Evolutionary conservation across 2,888 invertebrate genomes (phyloP), one percentile per base, ranked within the genome.

Genomic region (Cephus spinipes): DNA sequence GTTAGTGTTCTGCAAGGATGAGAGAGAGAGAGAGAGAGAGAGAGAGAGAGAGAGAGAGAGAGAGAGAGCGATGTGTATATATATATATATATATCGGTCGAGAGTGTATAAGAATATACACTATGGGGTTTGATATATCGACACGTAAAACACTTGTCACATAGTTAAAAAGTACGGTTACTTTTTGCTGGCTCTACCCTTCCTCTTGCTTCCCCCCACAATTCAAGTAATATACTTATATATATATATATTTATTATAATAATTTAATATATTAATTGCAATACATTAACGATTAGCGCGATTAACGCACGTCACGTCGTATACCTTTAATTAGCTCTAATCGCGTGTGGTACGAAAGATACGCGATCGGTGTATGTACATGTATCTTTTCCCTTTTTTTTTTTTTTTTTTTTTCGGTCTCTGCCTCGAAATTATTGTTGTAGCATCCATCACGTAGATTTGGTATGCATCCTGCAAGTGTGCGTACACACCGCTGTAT

Each of bases 201-300:
- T 91, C 91, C 91, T 91, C 90, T 91, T 91, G 91, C 91, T 91
- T 91, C 91, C 91, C 91, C 91, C 90, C 90, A 90, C 90, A 89
- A 90, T 81, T 78, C 78, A 82, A 34, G 75, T 80, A 74, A 68
- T 74, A 69, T 78, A 77, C 71, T 78, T 78, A 30, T 30, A 30
- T 30, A 73, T n/a, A 77, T 76, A 69, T 75, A 73, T 76, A 77
- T 78, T 32, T 71, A 86, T 82, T 69, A 69, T 11, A 11, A 15
- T 40, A 40, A 68, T 73, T 40, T 73, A 40, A 40, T 40, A 40
- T 40, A 40, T 40, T 40, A 40, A 40, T 40, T 40, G 40, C 40
- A 40, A 40, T 40, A 40, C 40, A 40, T 40, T 40, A 40, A 40
- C 40, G 40, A 40, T 40, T 40, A 40, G 40, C 40, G 40, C 15